Evolutionary conservation across 2,113 vertebrate species (phyloP), one percentile per base, ranked within the genome.

Genomic region (Gasterosteus aculeatus): DNA sequence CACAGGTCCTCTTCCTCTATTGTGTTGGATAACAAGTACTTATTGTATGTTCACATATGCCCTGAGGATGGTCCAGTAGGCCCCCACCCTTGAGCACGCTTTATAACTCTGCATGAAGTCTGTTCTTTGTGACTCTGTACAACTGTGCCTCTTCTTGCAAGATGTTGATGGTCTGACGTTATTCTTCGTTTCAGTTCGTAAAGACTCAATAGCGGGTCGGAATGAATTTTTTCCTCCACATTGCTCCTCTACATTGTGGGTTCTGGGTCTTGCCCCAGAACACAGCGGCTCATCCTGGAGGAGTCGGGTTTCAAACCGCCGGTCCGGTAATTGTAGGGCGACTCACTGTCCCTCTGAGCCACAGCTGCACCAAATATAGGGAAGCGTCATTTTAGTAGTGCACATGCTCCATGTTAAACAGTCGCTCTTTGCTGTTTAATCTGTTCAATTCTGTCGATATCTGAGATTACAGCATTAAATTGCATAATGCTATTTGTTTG

Each of bases 331-430:
- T 51, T 51, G 19, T 19, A 51, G 19, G 47, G 8, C 47, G 1
- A 5, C 47, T 9, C 5, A 19, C 49, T 51, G 19, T 51, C 19
- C n/a, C 49, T n/a, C 49, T 10, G 49, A 51, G 49, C 49, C 19
- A 51, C 49, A 51, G 49, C 49, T 19, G 19, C 49, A 18, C 19
- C 49, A n/a, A 51, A 51, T n/a, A 75, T 75, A 29, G 44, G 59
- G 58, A 83, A 39, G 54, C 47, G 81, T 85, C 22, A 69, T 79
- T 67, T 79, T 60, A 16, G 39, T 39, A 58, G 33, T 61, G 47
- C 39, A n/a, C 51, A 41, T 47, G 51, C 29, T 42, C 60, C 15
- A 51, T 54, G 65, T 71, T 72, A 46, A 74, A 72, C 63, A 31
- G 47, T 58, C 5, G 35, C 38, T 53, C 60, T 80, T 64, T 72